A percentile compares a stretch with the other conserved stretches of the same genome.
phyloP scores from a whole-genome alignment of 2,113 vertebrate genomes.

The Sprattus sprattus region DNA sequence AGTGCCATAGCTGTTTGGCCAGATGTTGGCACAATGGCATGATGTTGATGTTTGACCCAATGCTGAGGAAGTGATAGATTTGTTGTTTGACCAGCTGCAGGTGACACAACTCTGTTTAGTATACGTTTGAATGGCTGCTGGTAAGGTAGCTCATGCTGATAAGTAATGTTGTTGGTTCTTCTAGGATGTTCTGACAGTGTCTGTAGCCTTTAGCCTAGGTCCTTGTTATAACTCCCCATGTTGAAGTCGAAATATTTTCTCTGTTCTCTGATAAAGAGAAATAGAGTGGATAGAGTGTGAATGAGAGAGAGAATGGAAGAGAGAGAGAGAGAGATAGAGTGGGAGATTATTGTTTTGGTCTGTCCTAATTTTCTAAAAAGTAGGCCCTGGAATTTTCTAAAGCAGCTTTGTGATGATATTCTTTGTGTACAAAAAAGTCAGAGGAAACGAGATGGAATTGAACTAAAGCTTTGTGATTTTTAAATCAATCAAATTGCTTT shows the following conservation, averaged over 20 bases:
- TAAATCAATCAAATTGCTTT: conserved; percentile 2
- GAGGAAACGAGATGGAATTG: neutral
- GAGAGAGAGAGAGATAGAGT: neutral
- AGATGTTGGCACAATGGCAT: neutral
- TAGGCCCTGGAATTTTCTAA: neutral
- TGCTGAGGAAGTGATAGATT: neutral
- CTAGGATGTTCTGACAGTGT: neutral
- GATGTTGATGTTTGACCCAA: neutral
- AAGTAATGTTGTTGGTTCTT: neutral
- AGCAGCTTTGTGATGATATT: neutral
- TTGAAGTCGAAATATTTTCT: neutral
- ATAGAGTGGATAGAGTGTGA: too few relatives aligned
- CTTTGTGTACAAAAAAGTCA: neutral
- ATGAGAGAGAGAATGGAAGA: neutral
- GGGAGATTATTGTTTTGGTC: conserved; percentile 1
- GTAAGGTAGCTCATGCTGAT: too few relatives aligned
- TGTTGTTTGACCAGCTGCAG: neutral
- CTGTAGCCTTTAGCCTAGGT: neutral
- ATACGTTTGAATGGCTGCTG: too few relatives aligned
- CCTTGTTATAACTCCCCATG: neutral
- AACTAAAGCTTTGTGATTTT: neutral
- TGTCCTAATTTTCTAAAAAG: conserved; percentile 8
- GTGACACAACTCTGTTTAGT: too few relatives aligned
- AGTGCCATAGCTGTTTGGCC: neutral
- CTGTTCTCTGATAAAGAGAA: too few relatives aligned